phyloP scores from a whole-genome alignment of 2,113 vertebrate genomes.

The Canis aureus region DNA sequence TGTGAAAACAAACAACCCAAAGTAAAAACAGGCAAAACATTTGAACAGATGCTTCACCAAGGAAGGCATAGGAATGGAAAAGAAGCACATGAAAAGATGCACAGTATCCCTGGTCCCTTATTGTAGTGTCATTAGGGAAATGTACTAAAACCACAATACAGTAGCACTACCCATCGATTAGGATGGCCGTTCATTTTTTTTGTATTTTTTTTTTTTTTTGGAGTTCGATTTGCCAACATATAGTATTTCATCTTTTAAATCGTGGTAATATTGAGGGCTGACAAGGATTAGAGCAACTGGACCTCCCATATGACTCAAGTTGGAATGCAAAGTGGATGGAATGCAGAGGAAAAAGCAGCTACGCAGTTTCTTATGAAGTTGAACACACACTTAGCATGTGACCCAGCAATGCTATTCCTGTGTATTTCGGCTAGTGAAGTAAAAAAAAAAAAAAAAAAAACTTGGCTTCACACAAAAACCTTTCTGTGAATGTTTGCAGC shows the following conservation, averaged over 20 bases:
- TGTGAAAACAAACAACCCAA: not conserved
- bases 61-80: not conserved
- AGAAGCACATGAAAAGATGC: not conserved
- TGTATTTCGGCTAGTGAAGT: not conserved
- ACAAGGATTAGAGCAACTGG: not conserved
- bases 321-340: not conserved
- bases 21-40: not conserved
- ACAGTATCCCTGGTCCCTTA: not conserved
- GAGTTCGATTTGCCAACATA: no score
- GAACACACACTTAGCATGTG: not conserved
- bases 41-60: not conserved
- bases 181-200: not conserved
- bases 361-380: not conserved
- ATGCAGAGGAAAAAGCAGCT: not conserved
- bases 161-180: no score
- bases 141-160: not conserved
- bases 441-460: not conserved
- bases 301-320: not conserved
- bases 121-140: not conserved
- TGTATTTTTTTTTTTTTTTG: no score
- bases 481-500: no score
- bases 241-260: not conserved
- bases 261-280: not conserved
- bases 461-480: not conserved
- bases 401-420: not conserved